phyloP scores from a whole-genome alignment of 2,113 vertebrate species.

The Phyllostomus discolor region DNA sequence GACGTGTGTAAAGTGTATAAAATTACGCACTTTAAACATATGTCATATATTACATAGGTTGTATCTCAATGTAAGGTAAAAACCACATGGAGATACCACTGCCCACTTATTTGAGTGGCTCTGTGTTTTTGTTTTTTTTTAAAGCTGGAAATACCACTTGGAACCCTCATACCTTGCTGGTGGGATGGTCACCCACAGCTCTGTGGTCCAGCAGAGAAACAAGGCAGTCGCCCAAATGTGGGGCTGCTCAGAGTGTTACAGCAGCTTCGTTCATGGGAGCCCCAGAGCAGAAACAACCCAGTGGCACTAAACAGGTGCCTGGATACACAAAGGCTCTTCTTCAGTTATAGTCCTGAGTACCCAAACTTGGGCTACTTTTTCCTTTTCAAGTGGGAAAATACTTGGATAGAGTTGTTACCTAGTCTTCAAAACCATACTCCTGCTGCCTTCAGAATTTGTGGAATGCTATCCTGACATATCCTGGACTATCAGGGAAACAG shows the following conservation, averaged over 20 bases:
- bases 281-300: not conserved
- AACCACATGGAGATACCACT: not conserved
- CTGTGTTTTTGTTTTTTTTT: not conserved
- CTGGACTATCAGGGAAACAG: not conserved
- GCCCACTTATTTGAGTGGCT: not conserved
- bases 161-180: not conserved
- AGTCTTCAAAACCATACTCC: not conserved
- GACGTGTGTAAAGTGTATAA: not conserved
- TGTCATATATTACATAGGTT: not conserved
- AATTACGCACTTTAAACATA: not conserved
- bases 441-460: not conserved
- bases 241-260: not conserved
- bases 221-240: not conserved
- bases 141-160: not conserved
- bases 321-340: not conserved
- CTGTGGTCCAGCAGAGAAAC: not conserved
- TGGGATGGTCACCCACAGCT: not conserved
- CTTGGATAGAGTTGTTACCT: not conserved
- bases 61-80: not conserved
- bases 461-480: not conserved
- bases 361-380: not conserved
- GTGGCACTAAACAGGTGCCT: not conserved
- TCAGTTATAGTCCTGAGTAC: not conserved
- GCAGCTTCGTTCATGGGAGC: not conserved
- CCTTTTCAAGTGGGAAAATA: not conserved